Base-by-base conservation (phyloP, 2,888 invertebrate genomes). In the Cerceris rybyensis region DNA sequence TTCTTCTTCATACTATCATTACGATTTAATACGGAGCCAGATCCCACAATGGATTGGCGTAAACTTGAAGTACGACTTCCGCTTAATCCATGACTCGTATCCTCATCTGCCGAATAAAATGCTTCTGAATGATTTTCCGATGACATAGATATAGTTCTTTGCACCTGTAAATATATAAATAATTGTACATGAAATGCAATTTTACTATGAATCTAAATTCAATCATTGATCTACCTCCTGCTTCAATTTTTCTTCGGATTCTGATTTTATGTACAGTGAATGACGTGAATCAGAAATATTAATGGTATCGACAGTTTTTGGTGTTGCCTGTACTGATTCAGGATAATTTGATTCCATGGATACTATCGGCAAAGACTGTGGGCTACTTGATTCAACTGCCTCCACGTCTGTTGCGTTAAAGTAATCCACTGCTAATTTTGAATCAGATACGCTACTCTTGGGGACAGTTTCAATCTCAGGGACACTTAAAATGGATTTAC, bases 81-180 rank as follows among this genome's bases (percentile, higher is more conserved):
- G 11, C 88, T 88, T 43, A 90, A 81, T 83, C 94, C 94, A 50
- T 93, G 91, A 85, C 94, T 93, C 87, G 96, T 94, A 86, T 98
- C 98, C 93, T 98, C 98, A 89, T 98, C 98, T 0, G 98, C 98
- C 0, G 98, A 98, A 91, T 97, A 98, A 93, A 98, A 98, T 66
- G 96, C 96, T 92, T 98, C 98, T 0, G 97, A 97, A 87, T 97
- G 97, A 91, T 98, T 98, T 92, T 98, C 97, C 76, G 97, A 97
- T 0, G 97, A 97, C 90, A 98, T 95, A 0, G 97, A 98, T 89
- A 96, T 96, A 0, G 98, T 97, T 86, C 98, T 94, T 92, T 97
- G 97, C 0, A 96, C 96, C 92, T 93, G 75, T 16, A 81, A 75
- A 71, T 16, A 63, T 55, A 70, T 7, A 55, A 55, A 46, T 1